Conservation (phyloP, 2,113 vertebrate genomes). For the Vidua chalybeata region DNA sequence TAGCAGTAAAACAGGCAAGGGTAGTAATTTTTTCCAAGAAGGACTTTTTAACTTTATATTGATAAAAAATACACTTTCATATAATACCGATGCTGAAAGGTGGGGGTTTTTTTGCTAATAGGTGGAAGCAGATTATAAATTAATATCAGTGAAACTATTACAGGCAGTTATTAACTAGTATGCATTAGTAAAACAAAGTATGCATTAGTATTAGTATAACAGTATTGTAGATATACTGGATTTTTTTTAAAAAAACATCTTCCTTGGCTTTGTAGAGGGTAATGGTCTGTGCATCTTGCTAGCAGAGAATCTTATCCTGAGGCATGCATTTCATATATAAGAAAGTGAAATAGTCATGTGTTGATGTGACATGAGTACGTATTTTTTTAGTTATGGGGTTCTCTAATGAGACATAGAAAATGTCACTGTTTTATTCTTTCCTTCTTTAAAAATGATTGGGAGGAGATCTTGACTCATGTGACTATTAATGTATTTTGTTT, state of each 20-base stretch:
- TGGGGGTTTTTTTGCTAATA: neutral
- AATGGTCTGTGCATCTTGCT: neutral
- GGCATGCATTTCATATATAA: slow-evolving; percentile 9
- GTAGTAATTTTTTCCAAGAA: neutral
- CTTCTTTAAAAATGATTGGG: neutral
- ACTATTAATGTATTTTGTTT: neutral
- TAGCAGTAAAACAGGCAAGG: neutral
- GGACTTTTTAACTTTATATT: neutral
- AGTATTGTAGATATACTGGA: neutral
- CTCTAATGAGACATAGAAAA: neutral
- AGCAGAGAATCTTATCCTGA: neutral
- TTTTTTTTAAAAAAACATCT: neutral
- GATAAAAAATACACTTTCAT: neutral
- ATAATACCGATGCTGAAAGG: neutral
- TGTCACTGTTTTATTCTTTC: neutral
- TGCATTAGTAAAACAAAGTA: neutral
- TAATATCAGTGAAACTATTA: neutral
- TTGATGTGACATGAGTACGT: neutral
- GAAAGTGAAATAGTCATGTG: neutral
- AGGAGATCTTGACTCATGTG: neutral
- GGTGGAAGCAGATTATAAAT: neutral
- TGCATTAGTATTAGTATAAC: neutral
- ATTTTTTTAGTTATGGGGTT: neutral
- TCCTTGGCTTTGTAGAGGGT: neutral
- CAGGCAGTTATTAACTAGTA: neutral